phyloP scores from a whole-genome alignment of 2,888 invertebrate genomes.

The Crocallis elinguaria region DNA sequence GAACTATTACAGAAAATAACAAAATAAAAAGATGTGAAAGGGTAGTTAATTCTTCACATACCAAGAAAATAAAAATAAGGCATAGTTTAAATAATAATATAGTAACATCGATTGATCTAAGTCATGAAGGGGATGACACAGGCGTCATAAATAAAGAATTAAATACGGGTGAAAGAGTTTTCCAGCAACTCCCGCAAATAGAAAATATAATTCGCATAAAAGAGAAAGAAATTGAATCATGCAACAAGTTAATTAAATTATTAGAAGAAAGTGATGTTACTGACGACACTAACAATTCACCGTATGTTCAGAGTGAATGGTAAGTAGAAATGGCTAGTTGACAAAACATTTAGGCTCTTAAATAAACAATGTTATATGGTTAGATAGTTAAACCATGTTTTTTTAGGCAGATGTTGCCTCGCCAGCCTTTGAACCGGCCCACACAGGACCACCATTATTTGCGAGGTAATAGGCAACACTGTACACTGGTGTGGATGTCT shows the following conservation, averaged over 20 bases:
- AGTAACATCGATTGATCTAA: not conserved
- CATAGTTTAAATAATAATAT: not conserved
- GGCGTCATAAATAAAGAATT: not conserved
- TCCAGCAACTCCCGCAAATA: not conserved
- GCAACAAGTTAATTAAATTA: not conserved
- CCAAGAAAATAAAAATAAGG: not conserved
- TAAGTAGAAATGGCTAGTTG: constrained; percentile 15
- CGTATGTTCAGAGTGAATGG: constrained; percentile 21
- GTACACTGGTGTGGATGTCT: no score
- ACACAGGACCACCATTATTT: no score
- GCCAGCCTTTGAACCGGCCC: no score
- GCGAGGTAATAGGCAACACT: no score
- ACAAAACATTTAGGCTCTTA: no score
- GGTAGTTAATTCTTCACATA: no score
- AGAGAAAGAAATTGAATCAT: constrained; percentile 2
- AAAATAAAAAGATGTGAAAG: not conserved
- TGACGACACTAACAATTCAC: not conserved
- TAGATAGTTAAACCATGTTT: no score
- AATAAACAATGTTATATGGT: no score
- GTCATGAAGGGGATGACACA: not conserved
- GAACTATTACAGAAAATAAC: not conserved
- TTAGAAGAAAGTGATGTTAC: constrained; percentile 27
- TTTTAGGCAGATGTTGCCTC: no score
- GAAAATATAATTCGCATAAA: not conserved
- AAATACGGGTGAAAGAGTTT: no score